Base-by-base conservation (phyloP, 2,888 invertebrate genomes). In the Dynastes tityus region DNA sequence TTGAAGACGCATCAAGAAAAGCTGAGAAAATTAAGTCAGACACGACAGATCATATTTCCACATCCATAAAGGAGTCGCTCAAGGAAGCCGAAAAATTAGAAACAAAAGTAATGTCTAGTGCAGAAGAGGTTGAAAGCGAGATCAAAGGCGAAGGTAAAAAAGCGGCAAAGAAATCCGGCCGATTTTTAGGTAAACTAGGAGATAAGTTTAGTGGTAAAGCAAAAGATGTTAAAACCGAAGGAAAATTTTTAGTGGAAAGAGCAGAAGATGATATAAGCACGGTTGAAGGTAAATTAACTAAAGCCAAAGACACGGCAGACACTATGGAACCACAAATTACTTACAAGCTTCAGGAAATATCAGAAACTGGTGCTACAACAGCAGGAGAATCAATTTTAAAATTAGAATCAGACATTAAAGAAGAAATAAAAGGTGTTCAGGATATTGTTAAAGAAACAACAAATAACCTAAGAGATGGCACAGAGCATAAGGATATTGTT, bases 201-300 rank as follows among this genome's bases (percentile, higher is more conserved):
- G 80, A 81, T 27, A 81, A 80, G 76, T 75, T 82, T 2, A 76
- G 78, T 68, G 80, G 79, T n/a, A 81, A 82, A 78, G 45, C 78
- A 40, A 79, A 82, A 53, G 81, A 81, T 49, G 70, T 71, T 11
- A 83, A 85, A 22, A 81, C 84, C 32, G 74, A 78, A 80, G 53
- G 49, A 55, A 49, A 74, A 76, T 53, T 55, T 13, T 75, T 78
- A 58, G 78, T 40, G n/a, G 77, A 77, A 22, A 63, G 49, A 67
- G 51, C 74, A 2, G 40, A 77, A 58, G 68, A 22, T 32, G 65
- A 45, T 71, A 61, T 49, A 55, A 37, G 32, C 3, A 29, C n/a
- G 27, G 1, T 45, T 40, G 67, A 37, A 16, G 58, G 22, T 4
- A 58, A 61, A 45, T 0, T 61, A n/a, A 22, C 37, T 2, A 67